phyloP scores from a whole-genome alignment of 2,797 vertebrate species.

The Sebastes vulpes region DNA sequence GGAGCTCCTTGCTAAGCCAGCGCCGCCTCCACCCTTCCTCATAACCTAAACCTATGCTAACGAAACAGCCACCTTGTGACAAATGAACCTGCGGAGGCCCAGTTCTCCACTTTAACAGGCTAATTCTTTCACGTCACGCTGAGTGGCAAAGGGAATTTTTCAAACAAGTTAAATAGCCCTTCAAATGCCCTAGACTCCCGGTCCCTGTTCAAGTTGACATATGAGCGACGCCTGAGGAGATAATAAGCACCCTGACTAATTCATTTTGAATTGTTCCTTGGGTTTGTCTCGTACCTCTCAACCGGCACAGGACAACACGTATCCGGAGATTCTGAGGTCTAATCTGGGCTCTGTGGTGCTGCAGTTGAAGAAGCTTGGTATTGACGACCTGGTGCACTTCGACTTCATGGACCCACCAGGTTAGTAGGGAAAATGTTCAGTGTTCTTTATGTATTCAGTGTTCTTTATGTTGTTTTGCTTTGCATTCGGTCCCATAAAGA shows the following conservation, averaged over 20 bases:
- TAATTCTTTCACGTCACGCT: constrained; percentile 68
- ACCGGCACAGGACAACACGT: constrained; percentile 92
- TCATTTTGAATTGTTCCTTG: constrained; percentile 50
- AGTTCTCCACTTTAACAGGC: constrained; percentile 60
- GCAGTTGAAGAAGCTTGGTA: constrained; percentile 97
- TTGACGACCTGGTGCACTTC: constrained; percentile 98
- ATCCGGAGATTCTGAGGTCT: constrained; percentile 97
- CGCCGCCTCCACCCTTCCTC: constrained; percentile 26
- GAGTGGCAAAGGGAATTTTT: constrained; percentile 68
- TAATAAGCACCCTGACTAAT: constrained; percentile 69
- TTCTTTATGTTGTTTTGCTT: neutral
- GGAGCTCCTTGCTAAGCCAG: constrained; percentile 17
- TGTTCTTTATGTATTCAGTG: neutral
- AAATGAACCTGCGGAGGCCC: constrained; percentile 63
- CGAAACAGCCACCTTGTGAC: constrained; percentile 55
- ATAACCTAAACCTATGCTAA: constrained; percentile 47
- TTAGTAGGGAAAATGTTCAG: constrained; percentile 61
- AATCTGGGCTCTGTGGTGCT: constrained; percentile 97
- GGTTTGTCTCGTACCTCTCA: constrained; percentile 17
- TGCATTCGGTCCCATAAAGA: neutral
- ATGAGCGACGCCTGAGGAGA: constrained; percentile 63
- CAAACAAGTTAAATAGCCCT: constrained; percentile 78
- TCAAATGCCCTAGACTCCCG: constrained; percentile 53
- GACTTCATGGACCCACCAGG: constrained; percentile 99
- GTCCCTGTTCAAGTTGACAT: constrained; percentile 64